Percentiles rank a stretch among this genome's conserved stretches.
phyloP scores from a whole-genome alignment of 2,797 vertebrate genomes.

The Melanotaenia boesemani region DNA sequence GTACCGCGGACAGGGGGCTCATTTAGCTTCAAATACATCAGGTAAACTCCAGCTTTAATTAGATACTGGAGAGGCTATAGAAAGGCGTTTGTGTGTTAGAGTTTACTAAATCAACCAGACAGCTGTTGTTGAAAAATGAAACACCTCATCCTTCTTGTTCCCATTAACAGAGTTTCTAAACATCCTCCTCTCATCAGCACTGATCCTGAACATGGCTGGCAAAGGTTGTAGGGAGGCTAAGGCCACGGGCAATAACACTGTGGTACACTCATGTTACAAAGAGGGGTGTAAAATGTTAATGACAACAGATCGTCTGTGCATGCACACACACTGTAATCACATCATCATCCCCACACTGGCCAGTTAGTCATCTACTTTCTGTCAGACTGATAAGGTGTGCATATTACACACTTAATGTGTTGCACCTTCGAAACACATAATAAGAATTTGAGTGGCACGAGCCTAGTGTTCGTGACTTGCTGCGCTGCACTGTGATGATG shows the following conservation, averaged over 20 bases:
- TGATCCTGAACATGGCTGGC: constrained; percentile 66
- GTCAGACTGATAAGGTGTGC: constrained; percentile 23
- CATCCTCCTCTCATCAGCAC: constrained; percentile 55
- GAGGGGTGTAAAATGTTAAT: constrained; percentile 68
- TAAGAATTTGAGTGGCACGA: constrained; percentile 15
- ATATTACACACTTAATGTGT: constrained; percentile 15
- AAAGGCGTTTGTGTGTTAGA: constrained; percentile 5
- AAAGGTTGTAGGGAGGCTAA: constrained; percentile 45
- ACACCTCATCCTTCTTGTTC: constrained; percentile 52
- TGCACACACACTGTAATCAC: constrained; percentile 60
- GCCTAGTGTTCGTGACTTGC: constrained; percentile 19
- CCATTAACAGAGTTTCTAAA: constrained; percentile 66
- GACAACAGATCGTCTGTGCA: constrained; percentile 59
- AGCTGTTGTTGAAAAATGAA: constrained; percentile 67
- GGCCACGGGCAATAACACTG: constrained; percentile 43
- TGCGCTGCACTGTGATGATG: constrained; percentile 39
- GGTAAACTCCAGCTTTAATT: constrained; percentile 61
- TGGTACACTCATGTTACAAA: constrained; percentile 55
- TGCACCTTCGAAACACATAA: constrained; percentile 6
- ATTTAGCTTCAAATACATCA: constrained; percentile 52
- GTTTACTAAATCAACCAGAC: constrained; percentile 49
- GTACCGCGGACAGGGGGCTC: constrained; percentile 20
- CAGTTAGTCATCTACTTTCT: constrained; percentile 36
- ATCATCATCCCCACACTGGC: constrained; percentile 42
- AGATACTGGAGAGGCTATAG: constrained; percentile 13